Percentiles rank a stretch among this genome's conserved stretches.
Conservation (phyloP, 1,140 invertebrate species). For the Drosophila sulfurigaster region DNA sequence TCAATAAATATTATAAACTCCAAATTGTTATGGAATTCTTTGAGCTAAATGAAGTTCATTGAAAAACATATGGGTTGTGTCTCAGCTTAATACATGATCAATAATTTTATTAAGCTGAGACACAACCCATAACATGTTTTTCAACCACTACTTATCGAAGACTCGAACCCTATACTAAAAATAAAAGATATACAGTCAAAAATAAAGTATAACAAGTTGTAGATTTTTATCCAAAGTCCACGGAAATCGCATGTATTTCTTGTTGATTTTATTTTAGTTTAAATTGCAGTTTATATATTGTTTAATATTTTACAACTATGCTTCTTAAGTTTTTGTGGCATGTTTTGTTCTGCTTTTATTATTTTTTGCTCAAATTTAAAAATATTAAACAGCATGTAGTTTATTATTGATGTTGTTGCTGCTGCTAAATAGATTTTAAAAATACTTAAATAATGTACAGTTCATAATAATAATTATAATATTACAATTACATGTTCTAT, state of each 20-base stretch:
- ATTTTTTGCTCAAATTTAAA: constrained; percentile 31
- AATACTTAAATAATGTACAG: constrained; percentile 54
- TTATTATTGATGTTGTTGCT: constrained; percentile 1
- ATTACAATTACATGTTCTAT: constrained; percentile 40
- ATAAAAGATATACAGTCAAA: background rate
- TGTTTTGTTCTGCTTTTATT: constrained; percentile 8
- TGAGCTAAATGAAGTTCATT: too few relatives aligned
- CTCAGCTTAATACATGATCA: too few relatives aligned
- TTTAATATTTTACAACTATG: constrained; percentile 43
- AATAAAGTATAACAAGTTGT: background rate
- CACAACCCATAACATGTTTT: too few relatives aligned
- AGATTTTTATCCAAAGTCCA: constrained; percentile 35
- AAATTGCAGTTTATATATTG: constrained; percentile 48
- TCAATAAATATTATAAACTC: background rate
- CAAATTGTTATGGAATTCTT: too few relatives aligned
- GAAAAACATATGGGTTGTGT: too few relatives aligned
- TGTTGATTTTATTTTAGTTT: constrained; percentile 42
- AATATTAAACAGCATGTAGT: constrained; percentile 30
- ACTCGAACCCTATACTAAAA: too few relatives aligned
- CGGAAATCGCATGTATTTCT: constrained; percentile 34
- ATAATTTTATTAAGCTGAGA: too few relatives aligned
- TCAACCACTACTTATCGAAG: too few relatives aligned
- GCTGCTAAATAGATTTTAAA: constrained; percentile 35
- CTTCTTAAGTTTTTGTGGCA: constrained; percentile 43
- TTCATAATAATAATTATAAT: constrained; percentile 44